Percentiles rank a stretch among this genome's conserved stretches.
phyloP scores from a whole-genome alignment of 2,113 vertebrate species.

The Cyanoliseus patagonus region DNA sequence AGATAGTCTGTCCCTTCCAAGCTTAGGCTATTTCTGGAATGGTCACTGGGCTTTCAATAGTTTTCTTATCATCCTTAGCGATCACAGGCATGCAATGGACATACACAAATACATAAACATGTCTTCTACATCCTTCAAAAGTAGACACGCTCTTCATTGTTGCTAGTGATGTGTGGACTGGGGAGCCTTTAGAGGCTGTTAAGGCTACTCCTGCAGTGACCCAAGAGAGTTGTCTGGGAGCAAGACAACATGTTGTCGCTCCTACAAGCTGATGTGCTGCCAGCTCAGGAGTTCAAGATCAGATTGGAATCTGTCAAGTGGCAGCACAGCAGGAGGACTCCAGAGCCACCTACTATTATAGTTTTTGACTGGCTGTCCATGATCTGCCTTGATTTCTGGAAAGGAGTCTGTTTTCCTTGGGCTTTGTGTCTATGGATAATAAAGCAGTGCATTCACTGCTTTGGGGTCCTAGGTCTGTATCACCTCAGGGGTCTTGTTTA shows the following conservation, averaged over 20 bases:
- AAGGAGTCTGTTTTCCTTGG: slow-evolving; percentile 38
- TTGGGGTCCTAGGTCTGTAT: background rate
- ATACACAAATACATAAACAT: background rate
- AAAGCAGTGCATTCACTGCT: background rate
- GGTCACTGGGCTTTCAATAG: background rate
- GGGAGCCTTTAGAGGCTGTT: background rate
- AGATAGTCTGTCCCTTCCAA: background rate
- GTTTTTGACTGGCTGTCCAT: background rate
- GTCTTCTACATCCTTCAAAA: background rate
- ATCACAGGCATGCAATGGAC: background rate
- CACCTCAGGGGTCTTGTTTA: slow-evolving; percentile 35
- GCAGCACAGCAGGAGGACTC: background rate
- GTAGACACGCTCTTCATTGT: background rate
- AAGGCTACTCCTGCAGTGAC: background rate
- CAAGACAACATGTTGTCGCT: background rate
- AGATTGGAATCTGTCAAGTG: background rate
- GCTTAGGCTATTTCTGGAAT: background rate
- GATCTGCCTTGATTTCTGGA: slow-evolving; percentile 30
- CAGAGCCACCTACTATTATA: background rate
- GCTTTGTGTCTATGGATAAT: slow-evolving; percentile 7
- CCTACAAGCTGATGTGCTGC: background rate
- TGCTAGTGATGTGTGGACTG: background rate
- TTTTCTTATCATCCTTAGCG: background rate
- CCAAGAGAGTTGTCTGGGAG: background rate
- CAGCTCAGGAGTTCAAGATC: slow-evolving; percentile 3